Evolutionary conservation across 2,888 invertebrate genomes (phyloP).

Genomic region (Drosophila mimica): DNA sequence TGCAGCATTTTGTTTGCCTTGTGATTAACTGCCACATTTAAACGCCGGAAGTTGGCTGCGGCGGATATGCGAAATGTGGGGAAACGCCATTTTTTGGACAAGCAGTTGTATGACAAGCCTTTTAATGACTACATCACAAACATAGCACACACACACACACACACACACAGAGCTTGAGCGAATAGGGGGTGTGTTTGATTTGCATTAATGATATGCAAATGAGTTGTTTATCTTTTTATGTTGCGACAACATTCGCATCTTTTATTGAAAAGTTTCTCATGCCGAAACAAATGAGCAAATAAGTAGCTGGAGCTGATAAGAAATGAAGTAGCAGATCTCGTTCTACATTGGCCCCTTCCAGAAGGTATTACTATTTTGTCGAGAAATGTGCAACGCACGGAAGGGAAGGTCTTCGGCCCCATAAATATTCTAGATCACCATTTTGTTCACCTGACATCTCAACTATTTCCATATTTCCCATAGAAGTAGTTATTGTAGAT

Average conservation of each 20-base stretch:
- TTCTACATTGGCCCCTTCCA: neutral
- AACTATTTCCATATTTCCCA: neutral
- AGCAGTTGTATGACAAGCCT: conserved; percentile 63
- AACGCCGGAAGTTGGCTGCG: conserved; percentile 26
- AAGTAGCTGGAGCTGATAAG: conserved; percentile 53
- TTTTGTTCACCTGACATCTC: neutral
- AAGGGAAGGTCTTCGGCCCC: neutral
- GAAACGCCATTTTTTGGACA: conserved; percentile 10
- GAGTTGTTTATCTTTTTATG: conserved; percentile 76
- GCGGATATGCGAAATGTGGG: conserved; percentile 18
- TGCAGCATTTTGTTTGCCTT: conserved; percentile 72
- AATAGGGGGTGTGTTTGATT: conserved; percentile 43
- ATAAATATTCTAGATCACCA: neutral
- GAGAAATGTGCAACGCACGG: neutral
- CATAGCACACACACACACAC: conserved; percentile 9
- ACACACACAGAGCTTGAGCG: neutral
- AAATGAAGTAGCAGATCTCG: conserved; percentile 1
- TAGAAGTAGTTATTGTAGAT: neutral
- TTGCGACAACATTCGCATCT: conserved; percentile 64
- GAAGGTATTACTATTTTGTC: neutral
- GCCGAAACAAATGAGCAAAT: conserved; percentile 64
- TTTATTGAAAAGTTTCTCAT: conserved; percentile 73
- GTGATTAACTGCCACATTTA: conserved; percentile 73
- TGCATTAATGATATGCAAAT: conserved; percentile 81
- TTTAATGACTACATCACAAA: conserved; percentile 61